Evolutionary conservation across 2,888 invertebrate genomes (phyloP).

Genomic region (Diabrotica balteata): DNA sequence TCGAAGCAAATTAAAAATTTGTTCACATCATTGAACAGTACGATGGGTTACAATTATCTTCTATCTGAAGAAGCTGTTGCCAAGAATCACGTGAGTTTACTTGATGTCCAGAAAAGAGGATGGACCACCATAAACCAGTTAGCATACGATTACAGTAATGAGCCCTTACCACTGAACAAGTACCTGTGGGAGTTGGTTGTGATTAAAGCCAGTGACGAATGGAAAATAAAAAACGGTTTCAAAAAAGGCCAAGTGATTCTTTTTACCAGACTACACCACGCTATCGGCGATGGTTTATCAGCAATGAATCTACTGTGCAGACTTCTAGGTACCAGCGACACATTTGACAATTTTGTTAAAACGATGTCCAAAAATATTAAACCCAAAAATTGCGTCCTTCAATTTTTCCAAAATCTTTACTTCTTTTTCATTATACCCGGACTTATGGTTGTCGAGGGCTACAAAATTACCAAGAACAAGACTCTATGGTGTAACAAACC

Average conservation of each 20-base stretch:
- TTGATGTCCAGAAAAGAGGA: not conserved
- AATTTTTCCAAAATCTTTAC: not conserved
- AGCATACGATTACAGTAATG: conserved; percentile 11
- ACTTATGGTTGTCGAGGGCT: not conserved
- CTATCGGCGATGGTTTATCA: conserved; percentile 12
- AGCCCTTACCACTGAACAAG: conserved; percentile 13
- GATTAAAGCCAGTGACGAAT: conserved; percentile 3
- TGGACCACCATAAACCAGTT: conserved; percentile 9
- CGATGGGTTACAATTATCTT: conserved; percentile 11
- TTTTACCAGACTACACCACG: conserved; percentile 6
- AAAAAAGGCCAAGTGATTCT: conserved; percentile 1
- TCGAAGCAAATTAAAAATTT: not conserved
- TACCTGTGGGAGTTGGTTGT: conserved; percentile 10
- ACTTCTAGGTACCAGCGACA: conserved; percentile 4
- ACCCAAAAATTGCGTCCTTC: not conserved
- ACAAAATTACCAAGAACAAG: not conserved
- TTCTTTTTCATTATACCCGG: conserved; percentile 10
- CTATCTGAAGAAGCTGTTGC: conserved; percentile 6
- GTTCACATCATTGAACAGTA: conserved; percentile 5
- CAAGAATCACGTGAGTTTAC: conserved; percentile 7
- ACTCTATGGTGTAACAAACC: not conserved
- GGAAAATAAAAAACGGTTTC: conserved; percentile 8
- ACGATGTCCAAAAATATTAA: conserved; percentile 4
- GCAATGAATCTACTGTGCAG: conserved; percentile 11
- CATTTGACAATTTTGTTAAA: conserved; percentile 3